These are phyloP conservation scores for Tinea pellionella DNA, from an alignment of 2,888 invertebrate genomes.

Conservation along the genomic window DNA sequence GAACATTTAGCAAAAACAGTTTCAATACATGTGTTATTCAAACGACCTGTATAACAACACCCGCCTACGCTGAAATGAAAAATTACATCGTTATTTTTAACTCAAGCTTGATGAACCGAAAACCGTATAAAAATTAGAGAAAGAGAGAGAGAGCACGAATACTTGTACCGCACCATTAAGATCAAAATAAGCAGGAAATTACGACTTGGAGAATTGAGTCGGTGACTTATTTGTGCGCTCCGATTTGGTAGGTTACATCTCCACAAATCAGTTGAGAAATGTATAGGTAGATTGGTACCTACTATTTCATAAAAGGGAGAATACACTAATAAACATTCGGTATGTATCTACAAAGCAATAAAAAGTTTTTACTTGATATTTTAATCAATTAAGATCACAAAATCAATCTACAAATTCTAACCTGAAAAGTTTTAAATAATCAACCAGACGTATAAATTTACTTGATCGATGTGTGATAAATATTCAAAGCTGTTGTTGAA, in stretches of 20 bases:
- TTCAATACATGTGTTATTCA: not conserved
- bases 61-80: conserved; percentile 65
- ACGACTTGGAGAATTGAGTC: conserved; percentile 44
- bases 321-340: no score
- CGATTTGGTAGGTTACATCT: conserved; percentile 57
- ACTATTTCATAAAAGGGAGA: no score
- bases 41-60: conserved; percentile 57
- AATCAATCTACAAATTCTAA: no score
- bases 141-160: conserved; percentile 53
- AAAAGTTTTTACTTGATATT: no score
- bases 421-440: no score
- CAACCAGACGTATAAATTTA: no score
- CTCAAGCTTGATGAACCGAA: conserved; percentile 60
- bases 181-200: conserved; percentile 68
- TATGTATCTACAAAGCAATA: no score
- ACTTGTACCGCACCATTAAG: conserved; percentile 68
- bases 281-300: no score
- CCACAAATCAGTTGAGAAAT: conserved; percentile 10
- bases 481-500: conserved; percentile 1
- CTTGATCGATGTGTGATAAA: not conserved
- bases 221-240: conserved; percentile 56
- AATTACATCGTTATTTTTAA: conserved; percentile 67
- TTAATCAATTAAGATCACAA: no score
- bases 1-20: not conserved
- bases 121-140: conserved; percentile 67